Conservation (phyloP, 1,140 invertebrate species). For the Drosophila burlai region DNA sequence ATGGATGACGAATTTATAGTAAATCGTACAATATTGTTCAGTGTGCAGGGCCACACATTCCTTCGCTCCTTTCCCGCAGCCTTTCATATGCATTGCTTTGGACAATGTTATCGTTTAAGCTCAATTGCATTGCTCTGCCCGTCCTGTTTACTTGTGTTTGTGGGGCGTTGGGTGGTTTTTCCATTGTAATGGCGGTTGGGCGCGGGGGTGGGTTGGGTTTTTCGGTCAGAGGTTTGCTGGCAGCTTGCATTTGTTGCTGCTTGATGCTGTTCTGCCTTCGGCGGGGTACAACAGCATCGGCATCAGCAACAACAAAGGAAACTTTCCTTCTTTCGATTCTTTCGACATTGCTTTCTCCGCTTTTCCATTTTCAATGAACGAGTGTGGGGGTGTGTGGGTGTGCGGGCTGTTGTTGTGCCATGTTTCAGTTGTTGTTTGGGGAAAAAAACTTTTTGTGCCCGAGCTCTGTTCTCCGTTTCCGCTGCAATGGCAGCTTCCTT, state of each 20-base stretch:
- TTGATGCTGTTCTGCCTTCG: constrained; percentile 45
- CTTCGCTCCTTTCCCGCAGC: constrained; percentile 21
- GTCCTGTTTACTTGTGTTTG: constrained; percentile 23
- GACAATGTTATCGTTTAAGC: constrained; percentile 73
- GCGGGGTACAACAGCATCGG: constrained; percentile 12
- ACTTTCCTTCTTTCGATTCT: constrained; percentile 47
- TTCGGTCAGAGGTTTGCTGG: constrained; percentile 48
- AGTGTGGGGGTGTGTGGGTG: constrained; percentile 6
- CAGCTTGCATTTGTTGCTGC: constrained; percentile 42
- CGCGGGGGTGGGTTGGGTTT: constrained; percentile 1
- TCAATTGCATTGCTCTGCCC: constrained; percentile 66
- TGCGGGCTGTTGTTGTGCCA: constrained; percentile 1
- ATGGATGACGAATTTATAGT: neutral
- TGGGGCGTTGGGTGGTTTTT: neutral
- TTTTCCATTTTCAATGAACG: constrained; percentile 15
- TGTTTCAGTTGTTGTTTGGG: constrained; percentile 17
- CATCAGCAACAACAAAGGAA: constrained; percentile 44
- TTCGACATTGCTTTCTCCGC: constrained; percentile 11
- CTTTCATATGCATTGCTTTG: constrained; percentile 51
- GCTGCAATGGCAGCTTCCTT: constrained; percentile 35
- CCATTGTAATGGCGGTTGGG: constrained; percentile 6
- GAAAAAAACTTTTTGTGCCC: constrained; percentile 27
- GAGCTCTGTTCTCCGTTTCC: constrained; percentile 29
- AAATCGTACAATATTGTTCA: too few relatives aligned
- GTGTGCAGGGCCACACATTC: constrained; percentile 3